Conservation (phyloP, 2,113 vertebrate species). For the Pseudorectes ferrugineus region DNA sequence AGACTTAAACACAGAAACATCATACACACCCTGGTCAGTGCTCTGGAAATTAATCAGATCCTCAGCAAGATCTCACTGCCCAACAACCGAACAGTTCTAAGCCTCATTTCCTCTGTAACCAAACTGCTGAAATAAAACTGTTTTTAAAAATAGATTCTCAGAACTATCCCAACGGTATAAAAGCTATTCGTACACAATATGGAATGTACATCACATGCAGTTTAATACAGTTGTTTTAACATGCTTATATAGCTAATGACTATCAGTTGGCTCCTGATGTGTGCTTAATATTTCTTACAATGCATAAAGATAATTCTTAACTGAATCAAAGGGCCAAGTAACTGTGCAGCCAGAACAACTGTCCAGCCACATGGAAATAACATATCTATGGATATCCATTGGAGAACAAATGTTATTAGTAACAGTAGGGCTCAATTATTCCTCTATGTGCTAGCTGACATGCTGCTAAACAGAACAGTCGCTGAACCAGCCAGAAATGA, state of each 20-base stretch:
- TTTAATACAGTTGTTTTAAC: slow-evolving; percentile 47
- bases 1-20: neutral
- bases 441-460: slow-evolving; percentile 44
- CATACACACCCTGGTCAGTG: neutral
- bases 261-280: slow-evolving; percentile 49
- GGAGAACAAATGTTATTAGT: slow-evolving; percentile 52
- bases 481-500: slow-evolving; percentile 29
- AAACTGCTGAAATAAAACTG: slow-evolving; percentile 43
- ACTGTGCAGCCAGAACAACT: slow-evolving; percentile 53
- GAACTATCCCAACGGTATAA: slow-evolving; percentile 31
- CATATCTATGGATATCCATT: neutral
- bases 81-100: slow-evolving; percentile 35
- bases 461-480: slow-evolving; percentile 20
- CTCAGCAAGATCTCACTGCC: neutral
- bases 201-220: slow-evolving; percentile 40
- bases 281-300: slow-evolving; percentile 46
- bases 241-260: slow-evolving; percentile 47
- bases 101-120: slow-evolving; percentile 43
- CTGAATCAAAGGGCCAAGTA: slow-evolving; percentile 60
- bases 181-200: slow-evolving; percentile 14
- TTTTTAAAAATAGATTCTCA: slow-evolving; percentile 51
- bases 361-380: slow-evolving; percentile 61
- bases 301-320: slow-evolving; percentile 54
- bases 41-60: slow-evolving; percentile 29
- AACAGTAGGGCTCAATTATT: slow-evolving; percentile 42